Evolutionary conservation across 2,888 invertebrate genomes (phyloP), one percentile per base, ranked within the genome.

Genomic region (Latheticus oryzae): DNA sequence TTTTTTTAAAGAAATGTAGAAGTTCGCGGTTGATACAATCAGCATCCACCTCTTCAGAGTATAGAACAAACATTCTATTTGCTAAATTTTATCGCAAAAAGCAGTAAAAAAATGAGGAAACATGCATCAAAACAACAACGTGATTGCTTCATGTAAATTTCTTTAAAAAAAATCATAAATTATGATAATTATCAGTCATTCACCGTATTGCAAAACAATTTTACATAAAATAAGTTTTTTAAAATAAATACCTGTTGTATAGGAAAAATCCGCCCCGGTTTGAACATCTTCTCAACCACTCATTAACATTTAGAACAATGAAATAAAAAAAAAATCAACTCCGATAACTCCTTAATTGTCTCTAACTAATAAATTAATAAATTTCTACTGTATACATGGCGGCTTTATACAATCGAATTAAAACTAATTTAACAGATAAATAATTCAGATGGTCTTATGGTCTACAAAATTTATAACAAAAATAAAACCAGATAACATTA

Each of bases 281-380:
- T 61, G 12, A 63, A 63, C 61, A 61, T 52, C 17, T 9, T 16
- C 40, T 21, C 33, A 37, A n/a, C 51, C 38, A n/a, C 21, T 21
- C 5, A 19, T 26, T 23, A 24, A 23, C 52, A 43, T 43, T 5
- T 3, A 4, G 9, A 9, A 4, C 11, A 15, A 33, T 12, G 35
- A 38, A 47, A 38, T 48, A 48, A 38, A 55, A 12, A 16, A 26
- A n/a, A n/a, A n/a, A 26, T 5, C 7, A 21, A 11, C 38, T 26
- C 40, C 11, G 16, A n/a, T n/a, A n/a, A n/a, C n/a, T 32, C 40
- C 33, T 9, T 21, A 52, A 52, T 38, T n/a, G 38, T 35, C 23
- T 17, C 26, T 50, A 42, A 50, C 38, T 30, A 48, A 55, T 47
- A 47, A 55, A 56, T 50, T 40, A 58, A 45, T 45, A 16, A 30